Base-by-base conservation (phyloP, 2,888 invertebrate species). In the Sipunculus nudus region DNA sequence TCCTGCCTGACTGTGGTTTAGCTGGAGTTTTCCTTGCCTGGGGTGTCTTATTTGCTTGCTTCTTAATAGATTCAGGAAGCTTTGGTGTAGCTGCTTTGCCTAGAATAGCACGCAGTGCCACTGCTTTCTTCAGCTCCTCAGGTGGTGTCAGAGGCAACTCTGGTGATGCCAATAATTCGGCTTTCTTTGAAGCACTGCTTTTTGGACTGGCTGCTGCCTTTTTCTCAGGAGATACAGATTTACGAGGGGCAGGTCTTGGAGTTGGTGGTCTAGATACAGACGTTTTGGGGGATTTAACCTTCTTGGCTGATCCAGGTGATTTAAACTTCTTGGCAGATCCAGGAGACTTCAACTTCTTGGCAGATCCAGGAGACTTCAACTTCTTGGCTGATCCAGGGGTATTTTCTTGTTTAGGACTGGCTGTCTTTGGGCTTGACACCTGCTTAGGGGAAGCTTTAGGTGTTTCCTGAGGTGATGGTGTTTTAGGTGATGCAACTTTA, bases 61-160 rank as follows among this genome's bases (percentile, higher is more conserved):
- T n/a, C 29, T 50, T 29, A 25, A 32, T 29, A n/a, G 61, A 35
- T 16, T 59, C 38, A 39, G 71, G 65, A 54, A 78, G 54, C 41
- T 69, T 75, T 5, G 79, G 80, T 16, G 77, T 77, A 1, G 74
- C 73, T n/a, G 53, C 41, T 60, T 77, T 78, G 16, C 78, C 78
- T 65, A 75, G 78, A 50, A 80, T 78, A 21, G 80, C 80, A 61
- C 78, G 60, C 19, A 73, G 56, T 21, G 72, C 76, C 5, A 75
- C 73, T 28, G 74, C 76, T 61, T 75, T 78, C 39, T 72, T 74
- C 25, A 77, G 48, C 21, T 68, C 70, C 19, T 63, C 50, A 6
- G 74, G 66, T 47, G 78, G 73, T 6, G 46, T 67, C n/a, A n/a
- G n/a, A n/a, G n/a, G n/a, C n/a, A n/a, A n/a, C 3, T 43, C 19